phyloP scores from a whole-genome alignment of 2,113 vertebrate genomes.

The Greenwoodochromis staneri region DNA sequence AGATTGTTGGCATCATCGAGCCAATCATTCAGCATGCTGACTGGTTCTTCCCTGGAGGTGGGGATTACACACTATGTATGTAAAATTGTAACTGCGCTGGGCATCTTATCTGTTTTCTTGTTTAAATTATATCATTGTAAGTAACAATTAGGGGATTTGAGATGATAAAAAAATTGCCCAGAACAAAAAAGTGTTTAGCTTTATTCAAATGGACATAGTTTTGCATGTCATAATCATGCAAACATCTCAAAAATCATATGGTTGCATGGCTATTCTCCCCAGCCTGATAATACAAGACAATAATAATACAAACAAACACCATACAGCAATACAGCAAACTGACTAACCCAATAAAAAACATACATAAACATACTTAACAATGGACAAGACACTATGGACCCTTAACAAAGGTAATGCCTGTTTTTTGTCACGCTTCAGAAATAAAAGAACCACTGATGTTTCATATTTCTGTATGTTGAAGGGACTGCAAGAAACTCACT shows the following conservation, averaged over 20 bases:
- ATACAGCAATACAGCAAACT: background rate
- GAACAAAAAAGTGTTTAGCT: background rate
- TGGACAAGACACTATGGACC: background rate
- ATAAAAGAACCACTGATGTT: background rate
- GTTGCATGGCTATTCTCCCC: background rate
- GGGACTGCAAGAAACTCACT: background rate
- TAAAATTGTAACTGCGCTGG: background rate
- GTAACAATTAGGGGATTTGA: background rate
- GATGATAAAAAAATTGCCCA: background rate
- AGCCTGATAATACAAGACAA: background rate
- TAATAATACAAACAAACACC: background rate
- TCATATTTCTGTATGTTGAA: background rate
- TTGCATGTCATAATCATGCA: background rate
- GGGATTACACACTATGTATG: constrained; percentile 10
- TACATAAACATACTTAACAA: background rate
- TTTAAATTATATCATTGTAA: background rate
- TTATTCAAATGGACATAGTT: background rate
- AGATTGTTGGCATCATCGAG: constrained; percentile 95
- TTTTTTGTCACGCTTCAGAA: background rate
- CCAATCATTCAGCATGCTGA: constrained; percentile 96
- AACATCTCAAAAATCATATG: background rate
- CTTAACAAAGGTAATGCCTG: background rate
- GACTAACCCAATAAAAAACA: background rate
- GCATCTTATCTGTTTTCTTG: background rate
- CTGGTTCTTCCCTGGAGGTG: constrained; percentile 99